Conservation (phyloP, 2,113 vertebrate species). For the Rhabdomys dilectus region DNA sequence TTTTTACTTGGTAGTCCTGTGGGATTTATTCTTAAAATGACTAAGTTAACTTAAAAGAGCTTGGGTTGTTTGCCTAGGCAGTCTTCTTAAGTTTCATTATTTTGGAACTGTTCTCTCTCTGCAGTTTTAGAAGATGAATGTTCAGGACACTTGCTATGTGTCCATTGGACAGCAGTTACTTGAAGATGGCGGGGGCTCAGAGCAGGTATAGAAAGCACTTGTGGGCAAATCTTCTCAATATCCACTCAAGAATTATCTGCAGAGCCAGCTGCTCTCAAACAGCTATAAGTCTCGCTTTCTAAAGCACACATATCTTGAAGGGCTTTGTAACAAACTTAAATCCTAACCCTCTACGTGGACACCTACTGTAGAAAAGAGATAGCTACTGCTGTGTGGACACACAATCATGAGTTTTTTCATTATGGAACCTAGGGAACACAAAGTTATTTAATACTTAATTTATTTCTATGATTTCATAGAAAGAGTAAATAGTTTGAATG, state of each 20-base stretch:
- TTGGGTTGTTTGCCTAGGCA: not conserved
- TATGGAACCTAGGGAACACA: not conserved
- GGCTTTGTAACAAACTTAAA: not conserved
- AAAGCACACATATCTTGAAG: conserved; percentile 10
- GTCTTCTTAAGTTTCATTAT: not conserved
- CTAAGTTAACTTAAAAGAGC: not conserved
- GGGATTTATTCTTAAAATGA: conserved; percentile 33
- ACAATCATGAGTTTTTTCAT: not conserved
- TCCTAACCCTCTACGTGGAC: not conserved
- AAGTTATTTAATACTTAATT: not conserved
- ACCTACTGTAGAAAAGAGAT: not conserved
- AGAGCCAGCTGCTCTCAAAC: not conserved
- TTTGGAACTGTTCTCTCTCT: not conserved
- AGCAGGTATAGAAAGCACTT: not conserved
- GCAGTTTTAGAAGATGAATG: not conserved
- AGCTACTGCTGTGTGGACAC: not conserved
- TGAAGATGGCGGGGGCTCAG: not conserved
- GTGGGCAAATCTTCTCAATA: not conserved
- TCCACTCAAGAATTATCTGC: not conserved
- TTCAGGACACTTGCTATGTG: not conserved
- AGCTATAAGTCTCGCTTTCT: not conserved
- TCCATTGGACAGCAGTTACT: not conserved
- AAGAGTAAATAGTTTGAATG: not conserved
- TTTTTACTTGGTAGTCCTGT: not conserved
- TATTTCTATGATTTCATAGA: not conserved